Base-by-base conservation (phyloP, 2,888 invertebrate genomes). In the Ditula angustiorana region DNA sequence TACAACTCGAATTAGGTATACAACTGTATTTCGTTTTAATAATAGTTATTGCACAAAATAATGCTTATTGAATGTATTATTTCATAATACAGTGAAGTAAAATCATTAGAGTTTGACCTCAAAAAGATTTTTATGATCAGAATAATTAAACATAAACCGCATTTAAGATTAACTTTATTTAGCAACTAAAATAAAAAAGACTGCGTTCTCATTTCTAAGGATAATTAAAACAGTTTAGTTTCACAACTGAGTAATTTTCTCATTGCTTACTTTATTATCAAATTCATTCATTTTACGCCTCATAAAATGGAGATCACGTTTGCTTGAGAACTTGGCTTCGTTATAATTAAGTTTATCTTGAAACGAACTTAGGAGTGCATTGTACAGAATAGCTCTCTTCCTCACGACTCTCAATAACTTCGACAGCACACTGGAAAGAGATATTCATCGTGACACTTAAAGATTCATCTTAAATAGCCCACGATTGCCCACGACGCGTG, bases 141-240 rank as follows among this genome's bases (percentile, higher is more conserved):
- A 24, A 49, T 47, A 58, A 58, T 58, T 24, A 58, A 56, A 53
- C 47, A 4, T 5, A 24, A 35, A 58, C 58, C 47, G 58, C 58
- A 47, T 58, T 58, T 35, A 13, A 47, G 35, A 47, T 41, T 41
- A 41, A 24, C 30, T 23, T 23, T n/a, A 16, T 46, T 57, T 10
- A 24, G 57, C 13, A 57, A 57, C 21, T 11, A 24, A 7, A 21
- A 28, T 30, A 23, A 58, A 44, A 28, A 33, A 58, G 21, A 24
- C 35, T 35, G 11, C 33, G 58, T 16, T 57, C 47, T 35, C 58
- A 16, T 35, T 13, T 16, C 13, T 23, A 30, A 23, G 28, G n/a
- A 30, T 28, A 57, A 23, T 57, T 46, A 23, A 23, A 33, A 33
- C 30, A 21, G 23, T 23, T 23, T 35, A 35, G 23, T 52, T 52